Base-by-base conservation (phyloP, 2,888 invertebrate genomes). In the Acronicta leporina region DNA sequence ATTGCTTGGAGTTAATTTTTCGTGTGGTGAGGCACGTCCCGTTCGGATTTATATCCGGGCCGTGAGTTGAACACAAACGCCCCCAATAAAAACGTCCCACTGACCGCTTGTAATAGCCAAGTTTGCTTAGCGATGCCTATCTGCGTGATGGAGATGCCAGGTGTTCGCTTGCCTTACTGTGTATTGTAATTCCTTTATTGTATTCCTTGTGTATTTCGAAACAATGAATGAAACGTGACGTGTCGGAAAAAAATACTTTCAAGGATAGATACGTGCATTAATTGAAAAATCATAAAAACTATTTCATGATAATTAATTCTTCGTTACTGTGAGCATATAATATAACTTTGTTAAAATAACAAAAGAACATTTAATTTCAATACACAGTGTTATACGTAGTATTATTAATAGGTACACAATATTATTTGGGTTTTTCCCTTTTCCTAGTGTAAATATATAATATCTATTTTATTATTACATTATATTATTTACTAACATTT, bases 1-100 rank as follows among this genome's bases (percentile, higher is more conserved):
- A 84, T 82, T 68, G 84, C 78, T 72, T 69, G 75, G 75, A 87
- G 86, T 87, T 86, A 89, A 87, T 89, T 90, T 88, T 88, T 90
- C 84, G 84, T 86, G 82, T 79, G 82, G 85, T 77, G 71, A 81
- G 78, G 78, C 85, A 88, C 87, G 85, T 82, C 77, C 79, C 76
- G 74, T 65, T 66, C 63, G 77, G 86, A 90, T 90, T 90, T 90
- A 91, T 89, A 83, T 80, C 74, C 75, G 69, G 73, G 56, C 69
- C 87, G 86, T 86, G 87, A 80, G 70, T 73, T 73, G 82, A 73
- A 75, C 75, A 73, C 79, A 71, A 77, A 77, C 71, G 72, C 72
- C 75, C 75, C 63, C 85, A 82, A 88, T 89, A 87, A 86, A 89
- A 87, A 84, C 78, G 79, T 77, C 70, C 75, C 66, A 74, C 77